Base-by-base conservation (phyloP, 2,797 vertebrate genomes). In the Champsocephalus esox region DNA sequence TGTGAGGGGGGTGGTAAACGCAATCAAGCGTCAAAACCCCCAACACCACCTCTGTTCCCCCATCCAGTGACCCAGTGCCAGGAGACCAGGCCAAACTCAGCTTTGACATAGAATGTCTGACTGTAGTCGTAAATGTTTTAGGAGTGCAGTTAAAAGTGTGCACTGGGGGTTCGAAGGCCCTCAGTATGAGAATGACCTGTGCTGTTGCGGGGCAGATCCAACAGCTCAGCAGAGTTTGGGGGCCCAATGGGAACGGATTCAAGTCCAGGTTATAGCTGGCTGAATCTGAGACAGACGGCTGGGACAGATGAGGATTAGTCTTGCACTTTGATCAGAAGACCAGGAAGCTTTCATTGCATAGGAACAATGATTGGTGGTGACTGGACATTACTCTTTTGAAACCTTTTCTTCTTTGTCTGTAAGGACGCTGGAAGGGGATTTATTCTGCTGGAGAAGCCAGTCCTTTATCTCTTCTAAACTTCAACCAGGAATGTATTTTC, bases 361-460 rank as follows among this genome's bases (percentile, higher is more conserved):
- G 80, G 94, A 95, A 96, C 93, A 94, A 90, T 93, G 91, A 97
- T 93, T 96, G 93, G 91, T 89, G 94, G 90, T 94, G 94, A 97
- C 87, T 93, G 92, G 91, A 95, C 93, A 95, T 95, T 90, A 91
- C 82, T 90, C 88, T 92, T 89, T 87, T 70, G 90, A 84, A 92
- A 73, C 68, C 48, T 70, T 90, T 88, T 94, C 89, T 89, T 88
- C 89, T 88, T 76, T 81, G 63, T 84, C 79, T 79, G 68, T 66
- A 63, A 75, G 24, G 78, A 81, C 59, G 75, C 56, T 75, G 79
- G 68, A 76, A 54, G 58, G 50, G 72, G 75, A 79, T 88, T 88
- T 86, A 84, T 79, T 69, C 74, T 65, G 14, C 68, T 65, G 58
- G 52, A 57, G 38, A 19, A 54, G 46, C 64, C 45, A 12, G 67